phyloP scores from a whole-genome alignment of 2,888 invertebrate genomes.

The Pediacus dermestoides region DNA sequence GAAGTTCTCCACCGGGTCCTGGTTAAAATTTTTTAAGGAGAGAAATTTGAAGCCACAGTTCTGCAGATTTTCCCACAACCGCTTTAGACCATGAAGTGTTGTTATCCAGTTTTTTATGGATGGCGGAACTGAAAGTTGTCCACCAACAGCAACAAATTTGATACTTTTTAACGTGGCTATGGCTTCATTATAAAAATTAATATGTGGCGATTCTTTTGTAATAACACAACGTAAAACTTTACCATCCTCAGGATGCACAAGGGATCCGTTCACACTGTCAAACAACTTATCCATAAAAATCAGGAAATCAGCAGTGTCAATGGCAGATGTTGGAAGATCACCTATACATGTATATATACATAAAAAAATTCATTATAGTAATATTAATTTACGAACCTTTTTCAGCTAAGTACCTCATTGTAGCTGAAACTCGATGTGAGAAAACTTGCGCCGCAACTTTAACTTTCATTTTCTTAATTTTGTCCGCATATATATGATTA shows the following conservation, averaged over 20 bases:
- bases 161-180: neutral
- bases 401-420: neutral
- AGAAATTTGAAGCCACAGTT: neutral
- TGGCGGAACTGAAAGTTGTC: neutral
- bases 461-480: slow-evolving; percentile 1
- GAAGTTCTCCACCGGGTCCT: neutral
- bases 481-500: neutral
- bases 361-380: neutral
- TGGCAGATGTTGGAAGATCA: neutral
- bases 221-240: neutral
- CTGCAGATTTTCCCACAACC: neutral
- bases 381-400: neutral
- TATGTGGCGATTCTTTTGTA: neutral
- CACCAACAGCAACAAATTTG: neutral
- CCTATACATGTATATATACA: neutral
- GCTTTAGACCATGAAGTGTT: neutral
- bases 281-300: slow-evolving; percentile 2
- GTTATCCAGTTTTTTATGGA: neutral
- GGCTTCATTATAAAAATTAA: neutral
- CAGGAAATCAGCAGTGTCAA: neutral
- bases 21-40: neutral
- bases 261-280: slow-evolving; percentile 1
- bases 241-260: neutral
- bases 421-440: neutral
- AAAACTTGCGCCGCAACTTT: neutral